Conservation (phyloP, 2,113 vertebrate species). For the Aptenodytes patagonicus region DNA sequence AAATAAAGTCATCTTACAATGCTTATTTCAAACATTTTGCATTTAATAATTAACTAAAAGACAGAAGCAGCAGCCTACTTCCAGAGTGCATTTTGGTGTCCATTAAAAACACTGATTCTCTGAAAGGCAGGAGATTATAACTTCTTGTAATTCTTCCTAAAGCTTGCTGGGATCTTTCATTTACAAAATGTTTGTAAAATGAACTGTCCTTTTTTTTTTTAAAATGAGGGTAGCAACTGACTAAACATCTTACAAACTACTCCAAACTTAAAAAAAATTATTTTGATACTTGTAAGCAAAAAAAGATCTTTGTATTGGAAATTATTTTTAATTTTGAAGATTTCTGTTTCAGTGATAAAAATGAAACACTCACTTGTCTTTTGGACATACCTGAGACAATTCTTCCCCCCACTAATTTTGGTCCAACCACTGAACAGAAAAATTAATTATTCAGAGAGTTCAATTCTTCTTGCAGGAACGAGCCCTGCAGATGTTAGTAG, state of each 20-base stretch:
- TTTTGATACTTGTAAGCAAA: background rate
- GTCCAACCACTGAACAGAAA: background rate
- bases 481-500: background rate
- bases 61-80: background rate
- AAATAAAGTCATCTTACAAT: background rate
- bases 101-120: background rate
- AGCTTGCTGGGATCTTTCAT: background rate
- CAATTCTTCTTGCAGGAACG: fast-evolving
- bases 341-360: background rate
- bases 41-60: constrained; percentile 28
- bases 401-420: background rate
- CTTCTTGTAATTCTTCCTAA: background rate
- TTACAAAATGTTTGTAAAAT: background rate
- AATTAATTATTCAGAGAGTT: background rate
- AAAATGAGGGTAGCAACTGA: background rate
- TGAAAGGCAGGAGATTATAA: background rate
- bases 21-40: background rate
- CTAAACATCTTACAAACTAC: background rate
- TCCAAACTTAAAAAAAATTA: background rate
- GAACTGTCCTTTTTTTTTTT: background rate
- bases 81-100: background rate
- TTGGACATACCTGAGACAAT: background rate
- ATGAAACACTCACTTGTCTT: fast-evolving
- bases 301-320: background rate
- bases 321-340: background rate